Conservation (phyloP, 92 coral and sea anemone species). For the Chrysogorgia sp. region DNA sequence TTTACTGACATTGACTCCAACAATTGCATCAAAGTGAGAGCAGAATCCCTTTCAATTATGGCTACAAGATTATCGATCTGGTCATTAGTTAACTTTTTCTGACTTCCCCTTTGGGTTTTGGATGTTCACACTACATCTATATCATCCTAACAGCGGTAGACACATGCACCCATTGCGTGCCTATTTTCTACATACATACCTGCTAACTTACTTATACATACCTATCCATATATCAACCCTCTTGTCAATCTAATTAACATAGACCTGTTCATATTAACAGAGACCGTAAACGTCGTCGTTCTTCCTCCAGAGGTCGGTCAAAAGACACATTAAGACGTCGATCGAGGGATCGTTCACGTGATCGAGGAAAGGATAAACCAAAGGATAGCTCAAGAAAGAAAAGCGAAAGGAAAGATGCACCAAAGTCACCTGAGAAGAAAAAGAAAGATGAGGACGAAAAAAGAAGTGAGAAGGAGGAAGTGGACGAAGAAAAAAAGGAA, state of each 20-base stretch:
- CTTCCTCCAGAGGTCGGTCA: conserved; percentile 33
- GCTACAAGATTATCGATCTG: too few species aligned
- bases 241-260: not conserved
- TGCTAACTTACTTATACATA: not conserved
- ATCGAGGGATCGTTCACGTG: conserved; percentile 70
- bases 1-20: too few species aligned
- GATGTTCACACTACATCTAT: too few species aligned
- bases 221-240: not conserved
- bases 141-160: too few species aligned
- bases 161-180: too few species aligned
- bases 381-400: conserved; percentile 58
- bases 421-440: conserved; percentile 26
- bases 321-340: conserved; percentile 58
- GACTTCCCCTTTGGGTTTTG: too few species aligned
- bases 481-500: conserved; percentile 51
- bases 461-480: conserved; percentile 42
- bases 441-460: conserved; percentile 15
- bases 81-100: too few species aligned
- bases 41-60: too few species aligned
- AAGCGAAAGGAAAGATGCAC: conserved; percentile 21
- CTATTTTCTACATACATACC: too few species aligned
- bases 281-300: conserved; percentile 62
- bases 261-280: conserved; percentile 27
- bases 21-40: too few species aligned
- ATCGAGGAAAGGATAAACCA: conserved; percentile 55